These are phyloP conservation scores for Thereuonema tuberculata DNA, from an alignment of 1,140 invertebrate species.

Conservation along the genomic window DNA sequence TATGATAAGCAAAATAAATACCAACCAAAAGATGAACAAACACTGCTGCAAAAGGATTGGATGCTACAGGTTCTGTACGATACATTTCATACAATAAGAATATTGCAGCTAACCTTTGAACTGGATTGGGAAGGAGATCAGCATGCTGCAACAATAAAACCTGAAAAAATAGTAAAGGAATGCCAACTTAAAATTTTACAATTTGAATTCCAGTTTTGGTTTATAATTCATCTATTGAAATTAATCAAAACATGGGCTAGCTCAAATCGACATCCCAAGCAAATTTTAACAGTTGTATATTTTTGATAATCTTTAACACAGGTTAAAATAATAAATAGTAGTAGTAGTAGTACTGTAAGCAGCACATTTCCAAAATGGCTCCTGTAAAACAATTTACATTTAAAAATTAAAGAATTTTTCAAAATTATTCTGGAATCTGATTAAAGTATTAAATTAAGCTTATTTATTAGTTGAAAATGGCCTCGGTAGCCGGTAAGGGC, in stretches of 20 bases:
- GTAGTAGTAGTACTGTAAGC: too few relatives aligned
- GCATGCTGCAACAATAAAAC: slow-evolving; percentile 53
- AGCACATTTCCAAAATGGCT: too few relatives aligned
- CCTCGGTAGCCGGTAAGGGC: too few relatives aligned
- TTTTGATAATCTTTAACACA: too few relatives aligned
- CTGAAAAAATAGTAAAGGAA: slow-evolving; percentile 44
- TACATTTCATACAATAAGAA: slow-evolving; percentile 60
- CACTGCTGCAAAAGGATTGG: slow-evolving; percentile 55
- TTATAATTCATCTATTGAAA: slow-evolving; percentile 15
- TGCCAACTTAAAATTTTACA: slow-evolving; percentile 16
- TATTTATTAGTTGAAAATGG: too few relatives aligned
- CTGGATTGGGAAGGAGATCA: slow-evolving; percentile 48
- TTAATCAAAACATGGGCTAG: too few relatives aligned
- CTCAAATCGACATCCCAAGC: too few relatives aligned
- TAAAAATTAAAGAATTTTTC: too few relatives aligned
- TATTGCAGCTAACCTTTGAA: slow-evolving; percentile 51
- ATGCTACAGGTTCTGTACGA: slow-evolving; percentile 46
- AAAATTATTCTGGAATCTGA: too few relatives aligned
- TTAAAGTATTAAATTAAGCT: too few relatives aligned
- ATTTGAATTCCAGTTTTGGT: slow-evolving; percentile 7
- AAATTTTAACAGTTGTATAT: slow-evolving; percentile 32
- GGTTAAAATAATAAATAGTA: too few relatives aligned
- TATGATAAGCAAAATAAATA: not conserved
- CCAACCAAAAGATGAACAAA: slow-evolving; percentile 49
- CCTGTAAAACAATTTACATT: too few relatives aligned